A percentile compares a stretch with the other conserved stretches of the same genome.
These are phyloP conservation scores for Tanytarsus gracilentus DNA, from an alignment of 2,888 invertebrate species.

Conservation along the genomic window DNA sequence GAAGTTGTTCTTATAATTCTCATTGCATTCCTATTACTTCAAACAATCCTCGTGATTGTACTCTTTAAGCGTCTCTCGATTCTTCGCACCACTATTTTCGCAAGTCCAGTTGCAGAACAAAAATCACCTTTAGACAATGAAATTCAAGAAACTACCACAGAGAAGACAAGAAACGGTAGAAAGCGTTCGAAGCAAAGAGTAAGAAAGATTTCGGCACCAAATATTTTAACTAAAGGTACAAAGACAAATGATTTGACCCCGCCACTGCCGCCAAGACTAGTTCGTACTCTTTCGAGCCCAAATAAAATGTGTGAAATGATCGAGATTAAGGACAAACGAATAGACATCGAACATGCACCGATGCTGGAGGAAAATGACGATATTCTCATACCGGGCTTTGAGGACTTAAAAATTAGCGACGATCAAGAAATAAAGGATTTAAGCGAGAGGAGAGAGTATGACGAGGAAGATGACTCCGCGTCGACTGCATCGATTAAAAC, in stretches of 20 bases:
- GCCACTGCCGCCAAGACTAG: not conserved
- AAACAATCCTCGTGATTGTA: conserved; percentile 19
- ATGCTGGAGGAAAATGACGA: conserved; percentile 26
- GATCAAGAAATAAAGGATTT: not conserved
- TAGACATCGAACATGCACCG: not conserved
- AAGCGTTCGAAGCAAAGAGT: conserved; percentile 16
- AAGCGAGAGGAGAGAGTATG: not conserved
- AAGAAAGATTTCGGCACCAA: conserved; percentile 24
- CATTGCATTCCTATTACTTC: not conserved
- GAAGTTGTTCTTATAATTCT: conserved; percentile 11
- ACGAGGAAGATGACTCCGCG: not conserved
- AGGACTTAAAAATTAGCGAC: conserved; percentile 1
- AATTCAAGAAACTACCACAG: not conserved
- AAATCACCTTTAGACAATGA: not conserved
- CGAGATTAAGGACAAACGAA: conserved; percentile 5
- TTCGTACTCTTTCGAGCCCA: conserved; percentile 17
- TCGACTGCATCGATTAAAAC: conserved; percentile 9
- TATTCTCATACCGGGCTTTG: conserved; percentile 6
- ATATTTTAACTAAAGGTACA: conserved; percentile 1
- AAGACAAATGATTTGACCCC: not conserved
- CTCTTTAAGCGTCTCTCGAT: conserved; percentile 17
- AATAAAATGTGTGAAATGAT: not conserved
- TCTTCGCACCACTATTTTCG: not conserved
- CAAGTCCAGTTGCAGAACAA: not conserved
- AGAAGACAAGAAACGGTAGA: not conserved